Conservation (phyloP, 2,888 invertebrate species). For the Melanophora roralis region DNA sequence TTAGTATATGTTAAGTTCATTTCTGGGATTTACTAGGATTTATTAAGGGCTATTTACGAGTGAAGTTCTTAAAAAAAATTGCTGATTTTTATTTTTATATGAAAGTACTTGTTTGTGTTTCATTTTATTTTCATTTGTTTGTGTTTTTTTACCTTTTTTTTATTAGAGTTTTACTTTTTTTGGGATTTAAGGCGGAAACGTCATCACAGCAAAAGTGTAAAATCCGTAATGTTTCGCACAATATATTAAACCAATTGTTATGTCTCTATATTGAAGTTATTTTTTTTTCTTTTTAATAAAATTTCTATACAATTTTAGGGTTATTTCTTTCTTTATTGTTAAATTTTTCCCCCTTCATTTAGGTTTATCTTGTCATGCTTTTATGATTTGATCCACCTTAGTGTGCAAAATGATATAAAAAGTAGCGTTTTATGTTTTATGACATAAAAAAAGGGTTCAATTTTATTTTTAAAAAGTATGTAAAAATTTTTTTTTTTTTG, state of each 20-base stretch:
- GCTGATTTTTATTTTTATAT: not conserved
- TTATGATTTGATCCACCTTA: conserved; percentile 47
- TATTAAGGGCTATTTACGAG: conserved; percentile 33
- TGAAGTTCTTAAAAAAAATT: not conserved
- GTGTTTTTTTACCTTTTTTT: not conserved
- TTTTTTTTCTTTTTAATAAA: not conserved
- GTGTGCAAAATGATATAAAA: conserved; percentile 18
- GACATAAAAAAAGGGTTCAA: conserved; percentile 33
- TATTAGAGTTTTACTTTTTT: not conserved
- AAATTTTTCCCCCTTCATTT: not conserved
- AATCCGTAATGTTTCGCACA: not conserved
- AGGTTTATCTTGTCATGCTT: conserved; percentile 7
- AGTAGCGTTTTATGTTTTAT: conserved; percentile 7
- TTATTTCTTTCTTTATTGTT: conserved; percentile 22
- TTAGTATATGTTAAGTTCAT: too few species aligned
- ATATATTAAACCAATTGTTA: conserved; percentile 2
- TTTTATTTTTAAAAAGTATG: not conserved
- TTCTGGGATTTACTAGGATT: conserved; percentile 52
- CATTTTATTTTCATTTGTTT: not conserved
- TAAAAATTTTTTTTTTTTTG: not conserved
- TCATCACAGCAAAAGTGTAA: conserved; percentile 17
- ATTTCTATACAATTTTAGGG: conserved; percentile 34
- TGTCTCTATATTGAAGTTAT: too few species aligned
- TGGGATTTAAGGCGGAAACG: not conserved
- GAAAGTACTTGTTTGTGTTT: too few species aligned